phyloP scores from a whole-genome alignment of 1,140 invertebrate species.

The Formica exsecta region DNA sequence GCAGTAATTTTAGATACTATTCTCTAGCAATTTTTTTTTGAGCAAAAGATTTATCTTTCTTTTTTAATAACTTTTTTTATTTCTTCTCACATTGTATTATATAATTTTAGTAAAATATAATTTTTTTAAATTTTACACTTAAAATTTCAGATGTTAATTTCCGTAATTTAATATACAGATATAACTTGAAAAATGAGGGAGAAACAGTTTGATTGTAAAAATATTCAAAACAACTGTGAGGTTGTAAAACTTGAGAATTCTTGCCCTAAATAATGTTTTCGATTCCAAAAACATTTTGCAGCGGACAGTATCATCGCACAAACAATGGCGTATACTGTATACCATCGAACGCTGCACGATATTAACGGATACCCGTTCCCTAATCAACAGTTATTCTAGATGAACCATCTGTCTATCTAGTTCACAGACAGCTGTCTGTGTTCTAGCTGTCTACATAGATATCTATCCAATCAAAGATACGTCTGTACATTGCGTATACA shows the following conservation, averaged over 20 bases:
- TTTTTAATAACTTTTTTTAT: background rate
- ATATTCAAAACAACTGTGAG: background rate
- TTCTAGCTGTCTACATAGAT: slow-evolving; percentile 40
- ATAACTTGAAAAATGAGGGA: background rate
- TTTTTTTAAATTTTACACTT: background rate
- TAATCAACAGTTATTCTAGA: slow-evolving; percentile 63
- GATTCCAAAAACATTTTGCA: background rate
- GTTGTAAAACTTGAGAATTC: background rate
- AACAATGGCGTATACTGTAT: slow-evolving; percentile 3
- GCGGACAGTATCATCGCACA: background rate
- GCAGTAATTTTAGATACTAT: background rate
- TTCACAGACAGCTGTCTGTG: background rate
- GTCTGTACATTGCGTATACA: slow-evolving; percentile 17
- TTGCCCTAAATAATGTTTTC: background rate
- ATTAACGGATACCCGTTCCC: slow-evolving; percentile 37
- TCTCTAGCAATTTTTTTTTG: background rate
- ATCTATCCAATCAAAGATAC: slow-evolving; percentile 56
- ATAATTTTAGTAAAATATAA: background rate
- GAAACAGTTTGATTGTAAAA: background rate
- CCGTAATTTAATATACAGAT: background rate
- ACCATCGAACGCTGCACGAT: slow-evolving; percentile 14
- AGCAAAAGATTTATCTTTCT: background rate
- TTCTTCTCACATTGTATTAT: background rate
- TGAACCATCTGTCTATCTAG: slow-evolving; percentile 57
- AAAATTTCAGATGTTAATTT: background rate